Evolutionary conservation across 2,888 invertebrate genomes (phyloP), one percentile per base, ranked within the genome.

Genomic region (Zygaena filipendulae): DNA sequence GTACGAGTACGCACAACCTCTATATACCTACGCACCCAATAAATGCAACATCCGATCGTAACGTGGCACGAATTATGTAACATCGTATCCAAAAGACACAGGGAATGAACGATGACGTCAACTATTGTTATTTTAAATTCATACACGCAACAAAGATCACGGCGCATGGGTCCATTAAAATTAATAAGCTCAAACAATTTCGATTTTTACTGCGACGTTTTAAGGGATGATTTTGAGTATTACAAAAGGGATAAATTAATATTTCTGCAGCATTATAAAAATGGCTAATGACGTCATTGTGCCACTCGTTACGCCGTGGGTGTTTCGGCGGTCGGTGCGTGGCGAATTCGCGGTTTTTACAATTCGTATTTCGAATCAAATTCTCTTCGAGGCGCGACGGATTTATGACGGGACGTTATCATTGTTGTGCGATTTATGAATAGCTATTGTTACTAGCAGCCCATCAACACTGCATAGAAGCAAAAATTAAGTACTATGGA

Each of bases 111-210:
- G 56, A 64, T 70, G 67, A 70, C 60, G 66, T n/a, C n/a, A n/a
- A n/a, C n/a, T 63, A 63, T 70, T 70, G 71, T 72, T 71, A 72
- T 67, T 70, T 66, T 59, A 70, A 74, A 71, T 67, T 71, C 68
- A 69, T 69, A 67, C 51, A 60, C 53, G 47, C 44, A 50, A 47
- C 35, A 42, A 44, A 46, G 7, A 43, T 43, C 36, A n/a, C n/a
- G n/a, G n/a, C n/a, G n/a, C n/a, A n/a, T n/a, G n/a, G n/a, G n/a
- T n/a, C n/a, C n/a, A n/a, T n/a, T n/a, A n/a, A n/a, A n/a, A n/a
- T n/a, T n/a, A n/a, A n/a, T n/a, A n/a, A n/a, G n/a, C n/a, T n/a
- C n/a, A n/a, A n/a, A n/a, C n/a, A n/a, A n/a, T n/a, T n/a, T n/a
- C n/a, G n/a, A n/a, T n/a, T n/a, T n/a, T n/a, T n/a, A n/a, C n/a